Evolutionary conservation across 2,797 vertebrate species (phyloP), one percentile per base, ranked within the genome.

Genomic region (Sparus aurata): DNA sequence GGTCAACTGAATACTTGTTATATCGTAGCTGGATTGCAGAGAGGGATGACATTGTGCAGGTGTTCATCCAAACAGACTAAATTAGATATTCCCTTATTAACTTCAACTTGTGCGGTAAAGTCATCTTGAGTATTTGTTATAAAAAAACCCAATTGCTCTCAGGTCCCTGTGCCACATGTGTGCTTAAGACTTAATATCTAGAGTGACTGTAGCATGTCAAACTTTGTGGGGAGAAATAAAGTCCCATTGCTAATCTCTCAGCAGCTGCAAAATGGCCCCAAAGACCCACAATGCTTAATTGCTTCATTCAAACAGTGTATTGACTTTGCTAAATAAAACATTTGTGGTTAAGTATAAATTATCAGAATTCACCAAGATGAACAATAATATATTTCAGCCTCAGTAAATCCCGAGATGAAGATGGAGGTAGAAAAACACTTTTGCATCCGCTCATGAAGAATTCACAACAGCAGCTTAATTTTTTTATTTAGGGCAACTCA

Each of bases 231-330:
- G 64, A 57, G 30, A 72, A 81, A 85, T 59, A 70, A 23, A 60
- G 47, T 76, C 74, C 69, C 49, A 70, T 77, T 79, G 75, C 67
- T 77, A 55, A 84, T 86, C 57, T 87, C 76, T 80, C 30, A 84
- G 77, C 67, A 70, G 81, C 69, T 69, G 46, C 65, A 71, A 47
- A 68, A 55, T 38, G 11, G 89, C 83, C 79, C 77, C 9, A 66
- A 74, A 89, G 72, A 88, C 74, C 46, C 34, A 75, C 77, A 63
- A 77, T 54, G 68, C 50, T 82, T 90, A 87, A 92, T 90, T 86
- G 80, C 82, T 58, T 86, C 45, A 82, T 79, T 81, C 69, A 67
- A 86, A 86, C 50, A 72, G 7, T 23, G 47, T 69, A 86, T 83
- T 81, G 66, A 91, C 82, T 84, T 79, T 20, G 22, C 69, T 50